Percentiles rank a stretch among this genome's conserved stretches.
Conservation (phyloP, 1,140 invertebrate genomes). For the Delia radicum region DNA sequence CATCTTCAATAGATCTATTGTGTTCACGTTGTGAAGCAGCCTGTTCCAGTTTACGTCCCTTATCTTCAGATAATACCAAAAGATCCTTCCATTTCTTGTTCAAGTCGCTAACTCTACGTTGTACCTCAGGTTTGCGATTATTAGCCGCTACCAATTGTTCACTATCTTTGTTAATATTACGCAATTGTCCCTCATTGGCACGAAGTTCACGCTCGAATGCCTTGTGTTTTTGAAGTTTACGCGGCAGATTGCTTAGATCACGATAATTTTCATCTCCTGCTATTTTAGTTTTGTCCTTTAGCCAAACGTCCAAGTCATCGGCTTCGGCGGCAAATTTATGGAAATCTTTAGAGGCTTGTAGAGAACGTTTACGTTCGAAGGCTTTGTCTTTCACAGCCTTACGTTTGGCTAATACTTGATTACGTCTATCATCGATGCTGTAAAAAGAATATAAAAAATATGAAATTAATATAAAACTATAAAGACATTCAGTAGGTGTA, state of each 20-base stretch:
- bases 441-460: slow-evolving; percentile 18
- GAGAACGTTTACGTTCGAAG: slow-evolving; percentile 67
- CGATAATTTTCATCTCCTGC: slow-evolving; percentile 91
- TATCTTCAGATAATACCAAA: slow-evolving; percentile 73
- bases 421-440: slow-evolving; percentile 73
- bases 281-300: slow-evolving; percentile 87
- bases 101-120: slow-evolving; percentile 65
- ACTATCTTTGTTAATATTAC: slow-evolving; percentile 79
- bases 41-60: slow-evolving; percentile 72
- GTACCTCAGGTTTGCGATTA: slow-evolving; percentile 71
- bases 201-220: slow-evolving; percentile 94
- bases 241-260: slow-evolving; percentile 86
- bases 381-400: slow-evolving; percentile 74
- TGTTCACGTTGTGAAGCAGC: slow-evolving; percentile 52
- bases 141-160: slow-evolving; percentile 69
- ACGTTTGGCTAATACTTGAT: slow-evolving; percentile 74
- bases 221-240: slow-evolving; percentile 96
- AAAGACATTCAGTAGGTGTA: too few species aligned
- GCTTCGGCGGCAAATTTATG: slow-evolving; percentile 87
- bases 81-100: slow-evolving; percentile 75
- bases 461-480: neutral
- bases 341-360: slow-evolving; percentile 77
- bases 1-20: slow-evolving; percentile 70
- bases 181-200: slow-evolving; percentile 85
- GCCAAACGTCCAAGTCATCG: slow-evolving; percentile 85